Evolutionary conservation across 2,888 invertebrate genomes (phyloP).

Genomic region (Cyclophora albipunctata): DNA sequence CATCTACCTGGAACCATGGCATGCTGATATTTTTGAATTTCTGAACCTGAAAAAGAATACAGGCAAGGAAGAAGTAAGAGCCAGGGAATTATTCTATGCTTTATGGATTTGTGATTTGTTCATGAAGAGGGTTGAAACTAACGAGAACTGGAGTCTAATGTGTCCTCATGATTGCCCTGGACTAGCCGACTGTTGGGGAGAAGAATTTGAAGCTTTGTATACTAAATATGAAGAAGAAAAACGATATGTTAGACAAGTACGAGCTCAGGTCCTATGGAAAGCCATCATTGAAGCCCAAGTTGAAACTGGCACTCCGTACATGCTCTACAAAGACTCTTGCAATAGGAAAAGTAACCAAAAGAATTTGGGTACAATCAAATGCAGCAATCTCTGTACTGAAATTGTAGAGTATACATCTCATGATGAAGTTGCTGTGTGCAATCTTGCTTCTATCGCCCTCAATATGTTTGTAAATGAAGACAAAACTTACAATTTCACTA

Average conservation of each 20-base stretch:
- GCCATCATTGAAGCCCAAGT: slow-evolving; percentile 96
- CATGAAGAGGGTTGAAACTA: slow-evolving; percentile 92
- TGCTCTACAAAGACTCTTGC: slow-evolving; percentile 97
- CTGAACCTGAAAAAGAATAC: slow-evolving; percentile 96
- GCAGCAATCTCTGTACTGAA: slow-evolving; percentile 98
- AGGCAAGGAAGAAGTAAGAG: slow-evolving; percentile 94
- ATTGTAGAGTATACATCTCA: slow-evolving; percentile 94
- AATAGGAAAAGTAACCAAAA: slow-evolving; percentile 98
- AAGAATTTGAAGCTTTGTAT: slow-evolving; percentile 93
- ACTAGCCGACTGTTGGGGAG: slow-evolving; percentile 94
- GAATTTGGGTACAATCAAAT: slow-evolving; percentile 98
- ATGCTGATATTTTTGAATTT: slow-evolving; percentile 97
- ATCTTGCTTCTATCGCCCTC: slow-evolving; percentile 96
- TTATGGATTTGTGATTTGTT: slow-evolving; percentile 99
- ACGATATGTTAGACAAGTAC: slow-evolving; percentile 79
- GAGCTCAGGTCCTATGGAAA: slow-evolving; percentile 93
- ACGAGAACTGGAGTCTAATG: slow-evolving; percentile 95
- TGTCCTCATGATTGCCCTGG: slow-evolving; percentile 96
- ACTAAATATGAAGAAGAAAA: slow-evolving; percentile 89
- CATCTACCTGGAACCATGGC: slow-evolving; percentile 99
- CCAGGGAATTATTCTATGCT: slow-evolving; percentile 96
- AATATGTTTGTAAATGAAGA: slow-evolving; percentile 92
- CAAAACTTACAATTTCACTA: slow-evolving; percentile 89
- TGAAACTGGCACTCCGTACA: slow-evolving; percentile 98
- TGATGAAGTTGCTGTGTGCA: slow-evolving; percentile 98